phyloP scores from a whole-genome alignment of 2,113 vertebrate species.

The Origma solitaria region DNA sequence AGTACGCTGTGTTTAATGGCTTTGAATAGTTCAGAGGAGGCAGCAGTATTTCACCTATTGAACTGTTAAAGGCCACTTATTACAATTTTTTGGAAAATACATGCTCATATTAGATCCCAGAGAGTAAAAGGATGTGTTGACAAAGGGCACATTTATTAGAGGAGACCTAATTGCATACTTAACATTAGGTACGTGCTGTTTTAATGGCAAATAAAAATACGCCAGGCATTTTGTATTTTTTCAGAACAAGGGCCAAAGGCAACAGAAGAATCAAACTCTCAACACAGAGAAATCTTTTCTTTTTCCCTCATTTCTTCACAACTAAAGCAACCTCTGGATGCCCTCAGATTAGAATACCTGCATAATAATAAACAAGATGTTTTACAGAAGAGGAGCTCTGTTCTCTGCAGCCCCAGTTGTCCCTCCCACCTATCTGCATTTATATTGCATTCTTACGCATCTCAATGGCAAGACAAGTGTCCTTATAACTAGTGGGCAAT shows the following conservation, averaged over 20 bases:
- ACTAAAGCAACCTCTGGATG: not conserved
- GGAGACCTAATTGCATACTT: conserved; percentile 28
- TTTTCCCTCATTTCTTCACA: not conserved
- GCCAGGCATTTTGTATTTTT: not conserved
- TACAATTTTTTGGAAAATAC: not conserved
- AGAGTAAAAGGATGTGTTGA: not conserved
- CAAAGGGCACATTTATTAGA: conserved; percentile 9
- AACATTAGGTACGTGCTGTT: not conserved
- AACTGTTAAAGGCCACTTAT: not conserved
- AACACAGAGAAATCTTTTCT: not conserved
- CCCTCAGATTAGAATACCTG: not conserved
- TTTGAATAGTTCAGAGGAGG: not conserved
- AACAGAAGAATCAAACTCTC: not conserved
- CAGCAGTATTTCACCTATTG: not conserved
- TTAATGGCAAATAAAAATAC: conserved; percentile 13
- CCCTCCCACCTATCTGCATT: not conserved
- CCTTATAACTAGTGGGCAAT: not conserved
- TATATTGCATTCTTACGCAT: not conserved
- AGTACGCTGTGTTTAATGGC: not conserved
- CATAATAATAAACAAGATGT: not conserved
- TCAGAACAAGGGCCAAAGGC: not conserved
- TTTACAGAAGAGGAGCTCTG: not conserved
- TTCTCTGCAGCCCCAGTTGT: not conserved
- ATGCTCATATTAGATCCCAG: not conserved
- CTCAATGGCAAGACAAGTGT: not conserved